Base-by-base conservation (phyloP, 1,140 invertebrate genomes). In the Drosophila ercepeae region DNA sequence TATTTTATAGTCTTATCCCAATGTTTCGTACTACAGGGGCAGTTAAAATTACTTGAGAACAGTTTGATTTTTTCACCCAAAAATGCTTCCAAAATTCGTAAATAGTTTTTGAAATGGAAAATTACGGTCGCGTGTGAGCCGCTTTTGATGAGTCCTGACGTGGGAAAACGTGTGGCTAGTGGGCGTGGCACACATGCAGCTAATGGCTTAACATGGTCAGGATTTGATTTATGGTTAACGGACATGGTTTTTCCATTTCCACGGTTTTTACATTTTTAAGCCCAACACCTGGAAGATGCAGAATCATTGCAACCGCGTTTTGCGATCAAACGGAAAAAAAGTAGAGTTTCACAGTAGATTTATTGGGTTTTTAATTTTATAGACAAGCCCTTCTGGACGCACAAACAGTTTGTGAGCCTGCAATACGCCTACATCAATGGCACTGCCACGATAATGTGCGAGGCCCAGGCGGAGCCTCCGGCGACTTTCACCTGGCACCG, bases 401-500 rank as follows among this genome's bases (percentile, higher is more conserved):
- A 67, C 14, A 72, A 82, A 3, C 73, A 84, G 4, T 90, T 89
- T 36, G 74, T 78, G 7, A 78, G 81, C 25, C 41, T 84, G 2
- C 82, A 90, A 16, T 92, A 91, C 36, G 92, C 91, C 4, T 93
- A 92, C 45, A 70, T 93, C 11, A 92, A 91, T n/a, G 93, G 93
- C 6, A 89, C 84, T 1, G 92, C 92, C 1, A 93, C 93, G 64
- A 90, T 94, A 23, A 92, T 92, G 27, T 94, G 94, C 65, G 92
- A 93, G 55, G 93, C 93, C 0, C 81, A 90, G 18, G 93, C 93
- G 0, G 92, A 94, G 68, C 94, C 94, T 2, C 91, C 92, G 14
- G 92, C 93, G 1, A 92, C 89, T 29, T 94, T 94, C 71, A 90
- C 91, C 16, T 94, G 94, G 94, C 90, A 92, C 32, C 83, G 91